A percentile compares a stretch with the other conserved stretches of the same genome.
Evolutionary conservation across 1,140 invertebrate species (phyloP).

Genomic region (Whitmania pigra): DNA sequence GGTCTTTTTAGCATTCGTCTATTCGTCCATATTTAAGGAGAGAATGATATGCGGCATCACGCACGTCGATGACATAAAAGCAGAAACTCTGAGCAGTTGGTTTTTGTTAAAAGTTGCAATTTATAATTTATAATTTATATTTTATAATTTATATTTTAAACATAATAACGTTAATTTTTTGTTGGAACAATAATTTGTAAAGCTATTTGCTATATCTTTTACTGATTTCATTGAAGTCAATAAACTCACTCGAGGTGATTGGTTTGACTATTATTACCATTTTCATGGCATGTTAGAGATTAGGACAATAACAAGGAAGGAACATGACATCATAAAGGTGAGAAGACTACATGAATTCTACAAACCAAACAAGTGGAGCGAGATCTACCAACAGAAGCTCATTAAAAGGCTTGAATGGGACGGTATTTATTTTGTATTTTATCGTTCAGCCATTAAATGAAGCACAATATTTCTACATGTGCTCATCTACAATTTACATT

Average conservation of each 20-base stretch:
- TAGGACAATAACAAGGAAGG: conserved; percentile 1
- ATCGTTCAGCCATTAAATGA: too few species aligned
- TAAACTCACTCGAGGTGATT: too few species aligned
- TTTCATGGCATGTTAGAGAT: neutral
- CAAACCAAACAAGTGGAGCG: neutral
- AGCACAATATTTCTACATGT: too few species aligned
- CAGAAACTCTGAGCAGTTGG: neutral
- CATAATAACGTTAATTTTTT: neutral
- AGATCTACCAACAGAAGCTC: neutral
- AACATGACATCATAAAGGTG: neutral
- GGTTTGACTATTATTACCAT: neutral
- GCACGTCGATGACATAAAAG: neutral
- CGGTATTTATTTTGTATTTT: neutral
- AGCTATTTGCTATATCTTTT: neutral
- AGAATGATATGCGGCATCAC: neutral
- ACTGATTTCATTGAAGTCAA: neutral
- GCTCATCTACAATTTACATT: too few species aligned
- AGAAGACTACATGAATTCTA: neutral
- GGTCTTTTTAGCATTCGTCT: neutral
- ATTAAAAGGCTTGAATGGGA: conserved; percentile 11
- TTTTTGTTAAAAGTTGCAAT: neutral
- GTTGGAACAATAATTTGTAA: too few species aligned
- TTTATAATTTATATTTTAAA: too few species aligned
- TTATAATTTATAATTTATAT: too few species aligned
- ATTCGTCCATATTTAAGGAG: conserved; percentile 6